Evolutionary conservation across 1,140 invertebrate genomes (phyloP).

Genomic region (Lepeophtheirus salmonis): DNA sequence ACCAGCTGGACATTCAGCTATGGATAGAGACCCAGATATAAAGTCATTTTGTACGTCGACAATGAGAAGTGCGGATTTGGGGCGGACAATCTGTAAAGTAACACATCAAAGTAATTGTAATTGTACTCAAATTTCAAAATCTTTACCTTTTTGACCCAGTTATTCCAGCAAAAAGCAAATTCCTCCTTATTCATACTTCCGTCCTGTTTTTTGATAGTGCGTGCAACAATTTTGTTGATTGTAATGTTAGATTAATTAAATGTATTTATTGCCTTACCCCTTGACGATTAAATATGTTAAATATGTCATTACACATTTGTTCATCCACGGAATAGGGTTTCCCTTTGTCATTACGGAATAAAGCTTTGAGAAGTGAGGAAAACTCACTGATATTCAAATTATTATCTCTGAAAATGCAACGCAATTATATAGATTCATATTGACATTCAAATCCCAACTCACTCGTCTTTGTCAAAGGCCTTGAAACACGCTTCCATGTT

Average conservation of each 20-base stretch:
- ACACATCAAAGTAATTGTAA: neutral
- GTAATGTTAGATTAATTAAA: neutral
- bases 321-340: constrained; percentile 58
- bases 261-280: constrained; percentile 25
- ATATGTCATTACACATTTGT: constrained; percentile 49
- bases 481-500: too few relatives aligned
- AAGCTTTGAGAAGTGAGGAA: too few relatives aligned
- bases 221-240: constrained; percentile 21
- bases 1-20: constrained; percentile 74
- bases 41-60: constrained; percentile 98
- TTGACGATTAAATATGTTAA: constrained; percentile 55
- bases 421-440: too few relatives aligned
- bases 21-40: constrained; percentile 76
- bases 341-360: constrained; percentile 55
- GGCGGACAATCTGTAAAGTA: constrained; percentile 49
- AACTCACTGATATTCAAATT: too few relatives aligned
- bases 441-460: too few relatives aligned
- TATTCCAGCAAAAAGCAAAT: constrained; percentile 39
- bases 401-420: too few relatives aligned
- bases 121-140: neutral
- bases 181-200: constrained; percentile 59
- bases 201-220: too few relatives aligned
- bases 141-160: constrained; percentile 31
- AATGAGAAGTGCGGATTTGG: constrained; percentile 71
- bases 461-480: too few relatives aligned